phyloP scores from a whole-genome alignment of 2,888 invertebrate genomes.

The Amphiduros pacificus region DNA sequence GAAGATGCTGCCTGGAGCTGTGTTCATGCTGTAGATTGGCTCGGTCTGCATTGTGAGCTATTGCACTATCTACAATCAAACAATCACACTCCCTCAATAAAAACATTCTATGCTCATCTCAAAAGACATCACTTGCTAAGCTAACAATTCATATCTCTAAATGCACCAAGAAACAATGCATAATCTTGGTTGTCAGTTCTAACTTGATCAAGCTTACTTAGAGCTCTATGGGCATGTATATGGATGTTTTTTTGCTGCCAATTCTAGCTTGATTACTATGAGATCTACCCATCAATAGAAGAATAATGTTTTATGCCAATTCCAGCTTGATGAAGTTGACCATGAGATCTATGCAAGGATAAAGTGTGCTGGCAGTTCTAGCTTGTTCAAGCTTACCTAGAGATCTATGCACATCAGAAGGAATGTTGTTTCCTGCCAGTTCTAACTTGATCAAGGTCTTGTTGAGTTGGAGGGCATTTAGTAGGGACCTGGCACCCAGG shows the following conservation, averaged over 20 bases:
- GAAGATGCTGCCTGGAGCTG: conserved; percentile 42
- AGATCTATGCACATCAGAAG: conserved; percentile 53
- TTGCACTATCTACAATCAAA: conserved; percentile 44
- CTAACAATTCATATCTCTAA: too few species aligned
- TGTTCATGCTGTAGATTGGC: conserved; percentile 45
- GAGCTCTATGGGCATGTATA: too few species aligned
- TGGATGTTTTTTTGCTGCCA: too few species aligned
- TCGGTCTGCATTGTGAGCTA: conserved; percentile 53
- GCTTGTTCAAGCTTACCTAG: conserved; percentile 55
- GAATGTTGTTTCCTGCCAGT: conserved; percentile 58
- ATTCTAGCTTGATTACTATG: too few species aligned
- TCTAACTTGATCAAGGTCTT: conserved; percentile 53
- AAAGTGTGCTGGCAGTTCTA: too few species aligned
- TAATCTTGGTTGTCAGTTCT: too few species aligned
- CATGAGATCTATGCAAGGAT: too few species aligned
- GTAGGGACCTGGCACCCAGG: conserved; percentile 53
- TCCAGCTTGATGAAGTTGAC: too few species aligned
- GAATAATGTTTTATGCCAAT: too few species aligned
- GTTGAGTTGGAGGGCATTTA: conserved; percentile 53
- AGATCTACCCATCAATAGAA: too few species aligned
- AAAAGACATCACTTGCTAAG: background rate
- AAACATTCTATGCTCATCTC: background rate
- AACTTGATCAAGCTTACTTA: too few species aligned
- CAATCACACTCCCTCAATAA: background rate
- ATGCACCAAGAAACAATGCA: too few species aligned